phyloP scores from a whole-genome alignment of 2,113 vertebrate genomes.

The Camelus bactrianus region DNA sequence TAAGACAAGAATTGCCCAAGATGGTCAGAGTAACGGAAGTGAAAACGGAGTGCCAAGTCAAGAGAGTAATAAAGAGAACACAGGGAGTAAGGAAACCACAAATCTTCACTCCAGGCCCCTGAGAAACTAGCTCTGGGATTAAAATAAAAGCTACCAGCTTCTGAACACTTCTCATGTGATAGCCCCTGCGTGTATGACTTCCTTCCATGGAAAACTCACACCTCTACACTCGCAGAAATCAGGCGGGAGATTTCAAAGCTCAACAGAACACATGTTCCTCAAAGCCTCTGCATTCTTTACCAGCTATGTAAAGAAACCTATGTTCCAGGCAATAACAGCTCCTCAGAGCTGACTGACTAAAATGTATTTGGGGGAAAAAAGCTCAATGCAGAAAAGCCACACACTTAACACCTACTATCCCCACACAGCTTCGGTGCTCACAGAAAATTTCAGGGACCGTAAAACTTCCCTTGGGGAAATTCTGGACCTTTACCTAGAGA shows the following conservation, averaged over 20 bases:
- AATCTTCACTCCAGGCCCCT: not conserved
- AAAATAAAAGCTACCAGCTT: slow-evolving; percentile 4
- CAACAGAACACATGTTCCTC: not conserved
- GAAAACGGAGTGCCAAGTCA: slow-evolving; percentile 18
- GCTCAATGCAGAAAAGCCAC: not conserved
- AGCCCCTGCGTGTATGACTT: not conserved
- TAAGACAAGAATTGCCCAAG: slow-evolving; percentile 1
- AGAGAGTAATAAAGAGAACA: not conserved
- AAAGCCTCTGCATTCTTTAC: not conserved
- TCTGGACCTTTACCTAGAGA: slow-evolving; percentile 1
- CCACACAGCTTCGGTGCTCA: not conserved
- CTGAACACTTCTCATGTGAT: not conserved
- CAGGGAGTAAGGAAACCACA: not conserved
- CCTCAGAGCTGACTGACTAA: slow-evolving; percentile 40
- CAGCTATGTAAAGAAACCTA: not conserved
- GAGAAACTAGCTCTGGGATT: slow-evolving; percentile 18
- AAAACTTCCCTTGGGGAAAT: not conserved
- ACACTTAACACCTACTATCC: not conserved
- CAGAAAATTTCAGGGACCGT: slow-evolving; percentile 9
- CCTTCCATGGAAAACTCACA: not conserved
- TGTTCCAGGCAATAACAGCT: not conserved
- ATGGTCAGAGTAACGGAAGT: not conserved
- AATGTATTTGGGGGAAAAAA: slow-evolving; percentile 42
- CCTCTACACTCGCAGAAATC: not conserved
- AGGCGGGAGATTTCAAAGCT: not conserved